A percentile compares a stretch with the other conserved stretches of the same genome.
phyloP scores from a whole-genome alignment of 2,888 invertebrate species.

The Zygogramma bicolorata region DNA sequence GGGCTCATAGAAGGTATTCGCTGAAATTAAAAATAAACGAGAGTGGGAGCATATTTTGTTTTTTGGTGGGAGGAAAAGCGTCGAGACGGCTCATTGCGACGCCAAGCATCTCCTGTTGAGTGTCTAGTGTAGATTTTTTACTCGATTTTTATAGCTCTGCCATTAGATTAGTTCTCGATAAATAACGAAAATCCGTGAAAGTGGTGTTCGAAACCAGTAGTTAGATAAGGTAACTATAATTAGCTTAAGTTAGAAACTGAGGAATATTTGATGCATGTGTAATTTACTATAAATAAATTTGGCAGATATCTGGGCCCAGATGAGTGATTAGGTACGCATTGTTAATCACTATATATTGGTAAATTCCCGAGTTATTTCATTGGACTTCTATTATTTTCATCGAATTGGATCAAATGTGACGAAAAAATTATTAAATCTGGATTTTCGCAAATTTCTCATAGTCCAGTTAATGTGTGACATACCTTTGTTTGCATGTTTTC shows the following conservation, averaged over 20 bases:
- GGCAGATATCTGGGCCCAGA: slow-evolving; percentile 24
- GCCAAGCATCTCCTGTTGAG: slow-evolving; percentile 26
- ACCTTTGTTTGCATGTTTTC: not conserved
- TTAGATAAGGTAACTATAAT: not conserved
- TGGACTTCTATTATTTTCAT: too few relatives aligned
- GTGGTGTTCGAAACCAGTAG: not conserved
- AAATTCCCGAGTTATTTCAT: not conserved
- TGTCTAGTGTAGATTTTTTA: slow-evolving; percentile 28
- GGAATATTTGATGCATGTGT: slow-evolving; percentile 37
- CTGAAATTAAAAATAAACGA: slow-evolving; percentile 17
- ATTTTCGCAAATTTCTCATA: not conserved
- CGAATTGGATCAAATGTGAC: too few relatives aligned
- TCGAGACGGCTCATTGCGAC: slow-evolving; percentile 34
- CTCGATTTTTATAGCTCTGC: slow-evolving; percentile 17
- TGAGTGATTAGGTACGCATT: not conserved
- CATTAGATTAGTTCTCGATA: slow-evolving; percentile 2
- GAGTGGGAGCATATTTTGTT: slow-evolving; percentile 33
- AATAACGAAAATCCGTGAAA: not conserved
- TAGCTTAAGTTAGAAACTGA: slow-evolving; percentile 1
- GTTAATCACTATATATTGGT: not conserved
- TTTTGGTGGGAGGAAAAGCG: slow-evolving; percentile 29
- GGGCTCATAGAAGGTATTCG: not conserved
- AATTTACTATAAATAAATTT: slow-evolving; percentile 44
- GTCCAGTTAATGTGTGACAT: not conserved
- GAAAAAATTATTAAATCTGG: not conserved